Base-by-base conservation (phyloP, 2,797 vertebrate species). In the Helicolenus hilgendorfi region DNA sequence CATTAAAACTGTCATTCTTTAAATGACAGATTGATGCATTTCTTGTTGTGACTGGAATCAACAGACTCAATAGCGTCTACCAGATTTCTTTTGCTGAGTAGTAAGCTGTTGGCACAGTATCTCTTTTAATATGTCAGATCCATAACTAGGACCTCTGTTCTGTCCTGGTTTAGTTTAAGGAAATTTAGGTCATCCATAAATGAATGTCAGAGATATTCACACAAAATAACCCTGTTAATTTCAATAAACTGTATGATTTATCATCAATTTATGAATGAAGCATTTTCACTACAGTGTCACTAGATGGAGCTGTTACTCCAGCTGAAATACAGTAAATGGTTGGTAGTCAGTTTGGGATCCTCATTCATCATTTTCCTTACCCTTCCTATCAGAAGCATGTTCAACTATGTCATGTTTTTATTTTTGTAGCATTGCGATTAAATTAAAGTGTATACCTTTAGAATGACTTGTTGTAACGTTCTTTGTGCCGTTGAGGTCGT, bases 271-370 rank as follows among this genome's bases (percentile, higher is more conserved):
- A 5, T 10, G 18, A 31, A 36, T 8, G 4, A 7, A 84, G 92
- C 79, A 35, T 13, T 86, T 13, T 67, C 27, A 26, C 35, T 22
- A n/a, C 0, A 20, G 0, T 20, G 36, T 3, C 93, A 92, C 84
- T 84, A 93, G 93, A 86, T 74, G 91, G 92, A 10, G 88, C 20
- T 84, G 62, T 85, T 85, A 31, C 59, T 67, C 55, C 58, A 87
- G 3, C 22, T 60, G 18, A 26, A 67, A 35, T 36, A 14, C 45
- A 8, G 38, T 38, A 0, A 35, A 45, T 13, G 56, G 13, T 1
- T 53, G 13, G 31, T 24, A 1, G 26, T 55, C 33, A 8, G 11
- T 35, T 4, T 11, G 22, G 67, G n/a, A 56, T 69, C 13, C 5
- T 45, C n/a, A 38, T 68, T 63, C 6, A 31, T 58, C 22, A 45